phyloP scores from a whole-genome alignment of 2,888 invertebrate genomes.

The Phragmatobia fuliginosa region DNA sequence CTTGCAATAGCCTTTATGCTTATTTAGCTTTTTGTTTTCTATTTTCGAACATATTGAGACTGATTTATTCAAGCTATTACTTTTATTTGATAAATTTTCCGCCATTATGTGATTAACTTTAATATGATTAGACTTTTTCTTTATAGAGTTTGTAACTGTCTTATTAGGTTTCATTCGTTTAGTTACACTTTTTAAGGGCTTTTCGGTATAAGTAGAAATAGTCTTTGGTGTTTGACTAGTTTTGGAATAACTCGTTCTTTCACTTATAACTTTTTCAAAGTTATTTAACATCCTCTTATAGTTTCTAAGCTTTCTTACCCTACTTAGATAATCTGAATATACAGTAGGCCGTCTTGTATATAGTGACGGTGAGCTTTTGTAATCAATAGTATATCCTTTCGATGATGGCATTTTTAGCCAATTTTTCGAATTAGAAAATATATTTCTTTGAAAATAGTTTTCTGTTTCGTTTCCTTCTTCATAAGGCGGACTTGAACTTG shows the following conservation, averaged over 20 bases:
- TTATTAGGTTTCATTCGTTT: not conserved
- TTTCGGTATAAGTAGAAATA: slow-evolving; percentile 48
- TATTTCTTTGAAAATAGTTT: slow-evolving; percentile 56
- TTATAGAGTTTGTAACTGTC: not conserved
- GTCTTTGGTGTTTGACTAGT: slow-evolving; percentile 16
- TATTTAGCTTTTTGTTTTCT: not conserved
- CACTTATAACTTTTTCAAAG: slow-evolving; percentile 73
- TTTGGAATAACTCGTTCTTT: slow-evolving; percentile 50
- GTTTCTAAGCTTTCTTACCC: slow-evolving; percentile 71
- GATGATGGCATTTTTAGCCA: slow-evolving; percentile 63
- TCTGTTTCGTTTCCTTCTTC: slow-evolving; percentile 58
- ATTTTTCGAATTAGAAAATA: slow-evolving; percentile 59
- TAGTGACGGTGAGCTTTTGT: slow-evolving; percentile 67
- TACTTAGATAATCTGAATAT: slow-evolving; percentile 73
- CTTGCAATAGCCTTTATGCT: slow-evolving; percentile 49
- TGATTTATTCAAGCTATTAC: not conserved
- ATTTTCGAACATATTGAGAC: slow-evolving; percentile 3
- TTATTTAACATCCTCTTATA: slow-evolving; percentile 73
- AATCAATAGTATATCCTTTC: slow-evolving; percentile 62
- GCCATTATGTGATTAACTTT: not conserved
- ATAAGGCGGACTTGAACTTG: slow-evolving; percentile 54
- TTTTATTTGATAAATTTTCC: not conserved
- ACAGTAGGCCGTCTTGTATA: slow-evolving; percentile 64
- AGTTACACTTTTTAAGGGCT: not conserved
- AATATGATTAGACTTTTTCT: not conserved